A percentile compares a stretch with the other conserved stretches of the same genome.
Conservation (phyloP, 2,888 invertebrate genomes). For the Hydropsyche betteni region DNA sequence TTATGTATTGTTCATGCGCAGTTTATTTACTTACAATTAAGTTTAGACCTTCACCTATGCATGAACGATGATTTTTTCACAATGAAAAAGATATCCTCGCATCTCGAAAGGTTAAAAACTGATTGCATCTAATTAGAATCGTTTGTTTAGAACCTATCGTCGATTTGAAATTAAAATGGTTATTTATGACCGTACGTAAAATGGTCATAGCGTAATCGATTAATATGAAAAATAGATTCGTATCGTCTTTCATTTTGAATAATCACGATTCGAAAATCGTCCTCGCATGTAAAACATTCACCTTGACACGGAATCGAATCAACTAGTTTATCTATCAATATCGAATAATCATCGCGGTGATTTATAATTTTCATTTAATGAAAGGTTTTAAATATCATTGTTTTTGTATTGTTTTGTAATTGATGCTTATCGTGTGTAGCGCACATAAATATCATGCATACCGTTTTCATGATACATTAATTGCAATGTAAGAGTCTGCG, state of each 20-base stretch:
- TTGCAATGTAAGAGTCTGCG: too few species aligned
- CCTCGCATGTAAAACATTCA: neutral
- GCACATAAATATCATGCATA: too few species aligned
- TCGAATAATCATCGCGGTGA: slow-evolving; percentile 19
- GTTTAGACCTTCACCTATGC: slow-evolving; percentile 26
- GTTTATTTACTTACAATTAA: slow-evolving; percentile 30
- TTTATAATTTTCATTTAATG: slow-evolving; percentile 15
- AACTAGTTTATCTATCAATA: slow-evolving; percentile 9
- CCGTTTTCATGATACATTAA: slow-evolving; percentile 1
- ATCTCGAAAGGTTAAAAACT: slow-evolving; percentile 18
- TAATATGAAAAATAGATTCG: too few species aligned
- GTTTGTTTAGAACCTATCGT: slow-evolving; percentile 9
- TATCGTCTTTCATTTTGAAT: too few species aligned
- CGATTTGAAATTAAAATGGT: slow-evolving; percentile 2
- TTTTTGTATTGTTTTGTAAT: neutral
- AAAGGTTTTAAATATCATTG: slow-evolving; percentile 18
- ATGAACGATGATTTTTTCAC: slow-evolving; percentile 12
- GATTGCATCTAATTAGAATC: slow-evolving; percentile 27
- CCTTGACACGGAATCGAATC: slow-evolving; percentile 29
- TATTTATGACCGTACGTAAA: too few species aligned
- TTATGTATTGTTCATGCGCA: slow-evolving; percentile 17
- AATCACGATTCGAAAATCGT: too few species aligned
- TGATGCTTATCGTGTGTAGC: neutral
- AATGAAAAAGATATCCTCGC: slow-evolving; percentile 6
- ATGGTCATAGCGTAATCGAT: too few species aligned